phyloP scores from a whole-genome alignment of 2,113 vertebrate species.

The Guaruba guarouba region DNA sequence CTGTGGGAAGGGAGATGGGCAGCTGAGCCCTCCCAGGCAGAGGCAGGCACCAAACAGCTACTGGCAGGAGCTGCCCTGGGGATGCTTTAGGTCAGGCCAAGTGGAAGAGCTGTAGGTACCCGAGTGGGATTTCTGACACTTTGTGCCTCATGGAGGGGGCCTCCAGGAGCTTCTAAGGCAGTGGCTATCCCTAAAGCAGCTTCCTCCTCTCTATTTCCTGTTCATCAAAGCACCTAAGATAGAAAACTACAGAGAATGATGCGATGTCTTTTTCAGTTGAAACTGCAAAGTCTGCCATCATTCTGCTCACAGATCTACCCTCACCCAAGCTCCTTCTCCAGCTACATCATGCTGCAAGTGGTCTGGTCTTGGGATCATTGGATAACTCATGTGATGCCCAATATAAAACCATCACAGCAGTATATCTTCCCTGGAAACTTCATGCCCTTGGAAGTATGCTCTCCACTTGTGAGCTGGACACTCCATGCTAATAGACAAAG shows the following conservation, averaged over 20 bases:
- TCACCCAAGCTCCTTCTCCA: background rate
- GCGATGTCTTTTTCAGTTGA: background rate
- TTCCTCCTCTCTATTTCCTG: background rate
- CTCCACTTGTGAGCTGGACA: background rate
- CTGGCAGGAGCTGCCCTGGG: background rate
- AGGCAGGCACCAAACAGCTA: background rate
- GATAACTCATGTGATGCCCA: background rate
- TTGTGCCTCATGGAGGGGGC: background rate
- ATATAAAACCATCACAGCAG: background rate
- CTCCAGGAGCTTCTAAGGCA: background rate
- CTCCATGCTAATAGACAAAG: background rate
- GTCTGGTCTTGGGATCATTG: background rate
- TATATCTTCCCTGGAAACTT: background rate
- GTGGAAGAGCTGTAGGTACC: background rate
- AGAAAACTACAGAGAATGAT: background rate
- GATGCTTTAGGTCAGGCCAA: background rate
- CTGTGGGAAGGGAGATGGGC: too few species aligned
- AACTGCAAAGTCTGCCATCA: background rate
- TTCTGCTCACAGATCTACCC: background rate
- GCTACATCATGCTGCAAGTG: background rate
- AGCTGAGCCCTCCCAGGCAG: background rate
- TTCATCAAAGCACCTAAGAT: background rate
- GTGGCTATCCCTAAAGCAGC: background rate
- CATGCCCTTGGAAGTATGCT: background rate
- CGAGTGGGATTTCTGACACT: fast-evolving